Evolutionary conservation across 1,140 invertebrate species (phyloP).

Genomic region (Eumeta japonica): DNA sequence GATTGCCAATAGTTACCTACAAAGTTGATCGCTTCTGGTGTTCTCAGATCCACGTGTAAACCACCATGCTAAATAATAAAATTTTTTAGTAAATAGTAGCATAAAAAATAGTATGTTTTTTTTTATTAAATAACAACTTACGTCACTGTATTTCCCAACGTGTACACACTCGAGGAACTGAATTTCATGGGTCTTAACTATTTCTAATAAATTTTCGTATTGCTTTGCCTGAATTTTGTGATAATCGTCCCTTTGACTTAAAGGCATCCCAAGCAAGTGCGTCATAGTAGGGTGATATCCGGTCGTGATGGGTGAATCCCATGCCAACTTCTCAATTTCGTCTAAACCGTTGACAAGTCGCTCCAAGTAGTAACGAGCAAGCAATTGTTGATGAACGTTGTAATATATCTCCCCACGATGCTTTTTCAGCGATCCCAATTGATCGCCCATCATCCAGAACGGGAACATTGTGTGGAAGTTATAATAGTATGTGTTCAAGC

Average conservation of each 20-base stretch:
- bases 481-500: conserved; percentile 65
- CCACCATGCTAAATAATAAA: conserved; percentile 45
- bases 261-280: conserved; percentile 19
- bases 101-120: no score
- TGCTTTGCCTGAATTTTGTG: conserved; percentile 28
- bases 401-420: conserved; percentile 64
- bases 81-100: no score
- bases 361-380: conserved; percentile 69
- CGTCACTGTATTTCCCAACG: conserved; percentile 33
- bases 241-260: conserved; percentile 29
- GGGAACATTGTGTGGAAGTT: conserved; percentile 63
- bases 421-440: conserved; percentile 50
- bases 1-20: conserved; percentile 14
- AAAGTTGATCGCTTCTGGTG: conserved; percentile 23
- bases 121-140: conserved; percentile 33
- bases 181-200: conserved; percentile 36
- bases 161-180: conserved; percentile 35
- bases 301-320: conserved; percentile 54
- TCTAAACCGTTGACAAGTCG: conserved; percentile 64
- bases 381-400: conserved; percentile 62
- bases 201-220: conserved; percentile 28
- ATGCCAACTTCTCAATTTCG: conserved; percentile 61
- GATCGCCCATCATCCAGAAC: conserved; percentile 56
- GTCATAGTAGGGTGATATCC: conserved; percentile 59
- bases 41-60: conserved; percentile 30